Evolutionary conservation across 2,888 invertebrate genomes (phyloP).

Genomic region (Scaptomyza reducta): DNA sequence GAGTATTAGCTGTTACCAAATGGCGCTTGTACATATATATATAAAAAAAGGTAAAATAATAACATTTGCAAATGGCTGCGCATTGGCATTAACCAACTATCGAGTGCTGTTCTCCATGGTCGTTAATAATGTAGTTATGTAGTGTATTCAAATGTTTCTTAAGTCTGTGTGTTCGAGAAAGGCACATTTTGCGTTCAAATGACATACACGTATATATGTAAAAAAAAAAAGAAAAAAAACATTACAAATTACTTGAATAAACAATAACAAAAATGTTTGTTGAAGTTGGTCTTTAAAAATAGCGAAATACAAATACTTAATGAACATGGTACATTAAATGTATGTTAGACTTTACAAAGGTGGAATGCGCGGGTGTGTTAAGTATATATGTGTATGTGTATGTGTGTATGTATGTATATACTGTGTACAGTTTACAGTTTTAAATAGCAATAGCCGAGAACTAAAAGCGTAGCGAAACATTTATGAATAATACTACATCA

Average conservation of each 20-base stretch:
- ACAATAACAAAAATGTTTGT: constrained; percentile 31
- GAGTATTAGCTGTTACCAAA: constrained; percentile 28
- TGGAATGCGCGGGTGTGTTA: constrained; percentile 19
- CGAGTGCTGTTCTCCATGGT: constrained; percentile 33
- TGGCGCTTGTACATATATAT: constrained; percentile 14
- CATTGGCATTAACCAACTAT: constrained; percentile 18
- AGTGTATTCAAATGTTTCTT: constrained; percentile 24
- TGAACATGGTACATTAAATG: constrained; percentile 2
- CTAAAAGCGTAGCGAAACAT: constrained; percentile 28
- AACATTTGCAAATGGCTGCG: constrained; percentile 49
- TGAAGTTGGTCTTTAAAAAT: constrained; percentile 2
- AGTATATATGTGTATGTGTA: not conserved
- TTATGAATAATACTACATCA: constrained; percentile 46
- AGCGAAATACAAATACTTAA: constrained; percentile 7
- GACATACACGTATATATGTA: not conserved
- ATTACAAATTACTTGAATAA: constrained; percentile 26
- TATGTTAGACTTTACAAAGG: constrained; percentile 13
- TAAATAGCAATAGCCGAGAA: constrained; percentile 50
- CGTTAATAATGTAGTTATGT: not conserved
- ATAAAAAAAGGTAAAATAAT: constrained; percentile 13
- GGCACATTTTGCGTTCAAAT: constrained; percentile 42
- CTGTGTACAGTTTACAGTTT: constrained; percentile 13
- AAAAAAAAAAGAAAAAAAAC: constrained; percentile 2
- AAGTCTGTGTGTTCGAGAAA: constrained; percentile 27
- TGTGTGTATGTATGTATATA: not conserved